Evolutionary conservation across 2,113 vertebrate species (phyloP), one percentile per base, ranked within the genome.

Genomic region (Indicator indicator): DNA sequence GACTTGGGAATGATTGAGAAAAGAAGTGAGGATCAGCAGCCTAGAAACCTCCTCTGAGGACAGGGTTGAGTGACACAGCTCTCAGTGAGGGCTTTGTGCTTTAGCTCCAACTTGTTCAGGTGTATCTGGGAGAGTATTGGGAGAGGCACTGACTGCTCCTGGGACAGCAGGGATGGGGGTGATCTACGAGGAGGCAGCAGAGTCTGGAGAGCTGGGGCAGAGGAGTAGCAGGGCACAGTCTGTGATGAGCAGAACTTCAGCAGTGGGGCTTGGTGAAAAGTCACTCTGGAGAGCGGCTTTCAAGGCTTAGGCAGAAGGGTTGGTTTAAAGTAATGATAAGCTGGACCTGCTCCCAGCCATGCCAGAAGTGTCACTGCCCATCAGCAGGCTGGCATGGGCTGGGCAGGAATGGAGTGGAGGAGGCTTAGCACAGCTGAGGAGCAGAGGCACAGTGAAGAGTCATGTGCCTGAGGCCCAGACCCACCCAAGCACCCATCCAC

Each of bases 291-390:
- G 78, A 90, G 36, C 20, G 30, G 18, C n/a, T n/a, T 87, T 79
- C 75, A 65, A 72, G 48, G 48, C 17, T 78, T 56, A 54, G 75
- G 76, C 16, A 69, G 84, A 75, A 77, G 15, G 3, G 30, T 64
- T 60, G 48, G 28, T 7, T 75, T 74, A 33, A 74, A 70, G 19
- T 42, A 71, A 54, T 0, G 0, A 18, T 0, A 11, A 44, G 20
- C 2, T 70, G 40, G 76, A 42, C 32, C 72, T 24, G 65, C 8
- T 90, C 21, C 42, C 32, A 13, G 10, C 42, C 38, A 71, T 38
- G 52, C 11, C 50, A 80, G 83, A 54, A 54, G 12, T 5, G 32
- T 33, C 33, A 30, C 40, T 63, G 68, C 36, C 12, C 26, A 5
- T 74, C 56, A 46, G 30, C 14, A 83, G 50, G n/a, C 11, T 78